phyloP scores from a whole-genome alignment of 1,140 invertebrate genomes.

The Euwallacea fornicatus region DNA sequence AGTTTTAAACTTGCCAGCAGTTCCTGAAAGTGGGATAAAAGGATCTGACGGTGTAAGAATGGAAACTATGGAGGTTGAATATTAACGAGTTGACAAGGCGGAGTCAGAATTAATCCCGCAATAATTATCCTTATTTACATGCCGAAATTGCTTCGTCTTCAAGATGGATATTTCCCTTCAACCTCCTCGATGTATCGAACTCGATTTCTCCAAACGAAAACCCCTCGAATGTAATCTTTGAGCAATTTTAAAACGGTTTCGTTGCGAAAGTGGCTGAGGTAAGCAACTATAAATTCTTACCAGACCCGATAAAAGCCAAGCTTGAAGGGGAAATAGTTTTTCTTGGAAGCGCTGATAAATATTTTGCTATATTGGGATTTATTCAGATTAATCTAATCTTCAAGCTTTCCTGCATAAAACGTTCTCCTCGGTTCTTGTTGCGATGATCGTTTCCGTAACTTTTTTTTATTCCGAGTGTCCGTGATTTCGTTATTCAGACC shows the following conservation, averaged over 20 bases:
- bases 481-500: no score
- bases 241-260: constrained; percentile 15
- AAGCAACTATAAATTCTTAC: constrained; percentile 21
- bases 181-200: no score
- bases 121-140: no score
- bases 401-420: no score
- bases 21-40: background rate
- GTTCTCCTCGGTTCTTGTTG: no score
- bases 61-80: background rate
- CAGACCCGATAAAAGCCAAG: constrained; percentile 13
- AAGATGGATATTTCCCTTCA: no score
- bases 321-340: constrained; percentile 20
- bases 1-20: constrained; percentile 10
- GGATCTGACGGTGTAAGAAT: background rate
- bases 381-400: no score
- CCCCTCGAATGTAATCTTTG: constrained; percentile 4
- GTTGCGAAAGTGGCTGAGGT: constrained; percentile 12
- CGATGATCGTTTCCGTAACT: no score
- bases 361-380: background rate
- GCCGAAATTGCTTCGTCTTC: no score
- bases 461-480: no score
- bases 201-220: background rate
- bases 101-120: no score
- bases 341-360: constrained; percentile 9
- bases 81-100: no score